Conservation (phyloP, 2,797 vertebrate genomes). For the Smutsia gigantea region DNA sequence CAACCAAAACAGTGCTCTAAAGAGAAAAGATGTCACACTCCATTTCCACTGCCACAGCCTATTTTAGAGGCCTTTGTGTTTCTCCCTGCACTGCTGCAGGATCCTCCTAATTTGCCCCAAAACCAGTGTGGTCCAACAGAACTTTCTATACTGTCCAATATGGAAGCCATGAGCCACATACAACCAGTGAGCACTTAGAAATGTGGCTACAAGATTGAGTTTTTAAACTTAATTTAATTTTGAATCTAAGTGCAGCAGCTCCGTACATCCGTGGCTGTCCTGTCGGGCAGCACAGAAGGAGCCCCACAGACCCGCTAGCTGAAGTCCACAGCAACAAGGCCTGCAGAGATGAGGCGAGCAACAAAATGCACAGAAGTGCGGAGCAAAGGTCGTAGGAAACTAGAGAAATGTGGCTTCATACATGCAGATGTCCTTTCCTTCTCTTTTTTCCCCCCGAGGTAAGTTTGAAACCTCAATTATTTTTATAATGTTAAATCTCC, state of each 20-base stretch:
- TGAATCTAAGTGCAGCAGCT: not conserved
- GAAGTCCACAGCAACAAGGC: not conserved
- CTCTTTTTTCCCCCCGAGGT: not conserved
- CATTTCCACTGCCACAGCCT: not conserved
- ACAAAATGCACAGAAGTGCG: not conserved
- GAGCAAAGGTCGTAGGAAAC: not conserved
- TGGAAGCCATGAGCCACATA: not conserved
- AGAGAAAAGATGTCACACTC: not conserved
- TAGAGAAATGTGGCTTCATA: not conserved
- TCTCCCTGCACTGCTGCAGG: not conserved
- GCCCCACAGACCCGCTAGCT: too few relatives aligned
- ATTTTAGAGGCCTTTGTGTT: not conserved
- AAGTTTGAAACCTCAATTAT: not conserved
- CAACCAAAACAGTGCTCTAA: not conserved
- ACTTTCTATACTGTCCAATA: not conserved
- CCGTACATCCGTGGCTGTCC: fast-evolving
- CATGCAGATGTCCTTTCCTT: not conserved
- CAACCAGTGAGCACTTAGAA: not conserved
- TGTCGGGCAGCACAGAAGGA: not conserved
- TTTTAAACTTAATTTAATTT: not conserved
- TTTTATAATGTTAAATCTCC: not conserved
- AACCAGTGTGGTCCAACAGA: not conserved
- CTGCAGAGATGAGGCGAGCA: not conserved
- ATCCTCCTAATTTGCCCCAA: not conserved
- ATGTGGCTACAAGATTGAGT: not conserved